Percentiles rank a stretch among this genome's conserved stretches.
Conservation (phyloP, 1,140 invertebrate genomes). For the Chelonus insularis region DNA sequence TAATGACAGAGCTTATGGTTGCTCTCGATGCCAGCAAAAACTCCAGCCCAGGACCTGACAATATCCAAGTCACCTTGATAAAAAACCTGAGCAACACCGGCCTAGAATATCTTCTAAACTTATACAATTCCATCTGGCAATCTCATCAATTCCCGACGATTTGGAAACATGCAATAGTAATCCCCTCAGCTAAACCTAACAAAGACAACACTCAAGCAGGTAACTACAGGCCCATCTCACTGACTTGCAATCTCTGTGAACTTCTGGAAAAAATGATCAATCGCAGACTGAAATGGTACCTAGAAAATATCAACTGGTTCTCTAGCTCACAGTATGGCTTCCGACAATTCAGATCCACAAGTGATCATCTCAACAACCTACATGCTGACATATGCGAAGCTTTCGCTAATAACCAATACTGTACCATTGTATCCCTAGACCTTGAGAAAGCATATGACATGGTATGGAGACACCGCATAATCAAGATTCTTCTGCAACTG, state of each 20-base stretch:
- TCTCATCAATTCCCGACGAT: conserved; percentile 33
- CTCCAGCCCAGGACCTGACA: conserved; percentile 34
- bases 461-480: conserved; percentile 26
- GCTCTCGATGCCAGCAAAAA: conserved; percentile 14
- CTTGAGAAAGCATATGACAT: conserved; percentile 39
- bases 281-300: conserved; percentile 9
- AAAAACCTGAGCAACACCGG: conserved; percentile 32
- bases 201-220: conserved; percentile 34
- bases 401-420: conserved; percentile 11
- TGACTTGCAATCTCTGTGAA: conserved; percentile 41
- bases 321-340: conserved; percentile 29
- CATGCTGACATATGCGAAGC: neutral
- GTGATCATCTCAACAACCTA: neutral
- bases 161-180: conserved; percentile 42
- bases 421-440: conserved; percentile 24
- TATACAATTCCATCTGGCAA: conserved; percentile 38
- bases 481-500: conserved; percentile 3
- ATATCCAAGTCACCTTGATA: conserved; percentile 32
- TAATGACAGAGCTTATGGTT: neutral
- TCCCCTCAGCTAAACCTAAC: conserved; percentile 41
- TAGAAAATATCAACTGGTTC: conserved; percentile 30
- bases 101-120: conserved; percentile 27
- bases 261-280: conserved; percentile 41
- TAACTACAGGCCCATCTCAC: conserved; percentile 47
- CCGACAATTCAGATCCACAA: conserved; percentile 16